Conservation (phyloP, 2,797 vertebrate species). For the Rousettus madagascariensis region DNA sequence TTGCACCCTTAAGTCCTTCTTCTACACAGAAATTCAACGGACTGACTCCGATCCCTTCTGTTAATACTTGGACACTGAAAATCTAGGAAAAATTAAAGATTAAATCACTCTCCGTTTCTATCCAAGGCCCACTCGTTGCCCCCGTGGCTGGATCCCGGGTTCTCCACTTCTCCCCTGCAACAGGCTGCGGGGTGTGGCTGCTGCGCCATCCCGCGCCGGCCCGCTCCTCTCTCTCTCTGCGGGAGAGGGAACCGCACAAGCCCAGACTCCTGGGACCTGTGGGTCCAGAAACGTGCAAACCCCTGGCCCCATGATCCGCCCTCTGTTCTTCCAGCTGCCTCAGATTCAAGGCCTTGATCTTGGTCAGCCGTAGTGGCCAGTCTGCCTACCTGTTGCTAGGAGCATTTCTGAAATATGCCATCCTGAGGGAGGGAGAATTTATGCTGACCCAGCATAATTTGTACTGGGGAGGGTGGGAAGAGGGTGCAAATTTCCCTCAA, state of each 20-base stretch:
- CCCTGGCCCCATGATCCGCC: no score
- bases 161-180: not conserved
- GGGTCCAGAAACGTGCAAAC: not conserved
- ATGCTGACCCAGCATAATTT: not conserved
- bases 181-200: not conserved
- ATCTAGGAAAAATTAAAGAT: not conserved
- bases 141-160: no score
- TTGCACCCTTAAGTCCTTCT: not conserved
- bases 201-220: not conserved
- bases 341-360: not conserved
- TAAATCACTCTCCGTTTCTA: not conserved
- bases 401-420: not conserved
- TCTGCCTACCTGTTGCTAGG: no score
- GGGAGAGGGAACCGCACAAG: accelerated
- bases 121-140: no score
- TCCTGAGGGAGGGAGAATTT: not conserved
- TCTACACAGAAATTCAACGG: no score
- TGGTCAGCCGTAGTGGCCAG: not conserved
- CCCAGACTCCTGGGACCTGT: no score
- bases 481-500: not conserved
- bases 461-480: not conserved
- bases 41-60: not conserved
- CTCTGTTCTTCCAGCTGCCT: not conserved
- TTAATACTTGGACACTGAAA: not conserved
- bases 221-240: not conserved